Percentiles rank a stretch among this genome's conserved stretches.
phyloP scores from a whole-genome alignment of 1,140 invertebrate species.

The Pentalonia nigronervosa region DNA sequence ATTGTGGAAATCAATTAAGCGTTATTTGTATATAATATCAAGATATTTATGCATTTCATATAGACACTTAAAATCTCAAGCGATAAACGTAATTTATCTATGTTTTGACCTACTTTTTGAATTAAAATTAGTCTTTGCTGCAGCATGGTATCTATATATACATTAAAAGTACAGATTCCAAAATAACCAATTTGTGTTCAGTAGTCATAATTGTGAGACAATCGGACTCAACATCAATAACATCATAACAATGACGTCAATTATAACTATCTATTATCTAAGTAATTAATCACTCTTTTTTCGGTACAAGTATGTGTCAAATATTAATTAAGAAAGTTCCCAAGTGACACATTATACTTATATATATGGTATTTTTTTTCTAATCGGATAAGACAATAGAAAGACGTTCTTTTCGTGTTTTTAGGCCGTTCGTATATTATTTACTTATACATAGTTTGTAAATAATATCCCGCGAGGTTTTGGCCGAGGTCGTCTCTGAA shows the following conservation, averaged over 20 bases:
- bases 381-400: constrained; percentile 24
- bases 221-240: not conserved
- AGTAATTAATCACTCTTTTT: constrained; percentile 13
- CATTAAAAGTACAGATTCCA: not conserved
- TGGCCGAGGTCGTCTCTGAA: constrained; percentile 13
- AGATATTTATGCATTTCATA: not conserved
- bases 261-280: not conserved
- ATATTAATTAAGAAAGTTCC: constrained; percentile 30
- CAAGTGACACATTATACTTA: not conserved
- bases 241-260: not conserved
- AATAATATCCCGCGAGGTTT: constrained; percentile 28
- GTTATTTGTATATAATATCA: not conserved
- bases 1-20: not conserved
- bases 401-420: constrained; percentile 20
- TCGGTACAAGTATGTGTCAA: not conserved
- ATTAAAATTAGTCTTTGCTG: not conserved
- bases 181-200: not conserved
- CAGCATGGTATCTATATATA: not conserved
- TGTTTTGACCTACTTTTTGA: constrained; percentile 6
- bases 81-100: not conserved
- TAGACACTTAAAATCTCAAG: not conserved
- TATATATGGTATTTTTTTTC: not conserved
- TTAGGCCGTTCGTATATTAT: not conserved
- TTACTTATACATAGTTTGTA: not conserved
- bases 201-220: not conserved